Evolutionary conservation across 2,888 invertebrate species (phyloP).

Genomic region (Hedya salicella): DNA sequence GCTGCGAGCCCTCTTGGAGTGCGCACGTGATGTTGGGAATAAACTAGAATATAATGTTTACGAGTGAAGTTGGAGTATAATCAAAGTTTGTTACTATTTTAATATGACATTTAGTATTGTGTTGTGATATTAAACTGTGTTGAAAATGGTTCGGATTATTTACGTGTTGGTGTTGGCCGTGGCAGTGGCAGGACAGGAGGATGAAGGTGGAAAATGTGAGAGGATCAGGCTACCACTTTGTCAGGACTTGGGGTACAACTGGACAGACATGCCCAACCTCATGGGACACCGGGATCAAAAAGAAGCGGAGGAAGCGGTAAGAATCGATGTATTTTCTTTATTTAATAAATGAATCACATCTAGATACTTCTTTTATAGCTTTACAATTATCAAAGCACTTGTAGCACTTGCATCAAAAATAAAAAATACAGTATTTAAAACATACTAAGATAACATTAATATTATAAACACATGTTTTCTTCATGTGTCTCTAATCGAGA

Average conservation of each 20-base stretch:
- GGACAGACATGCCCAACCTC: conserved; percentile 94
- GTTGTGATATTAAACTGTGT: conserved; percentile 55
- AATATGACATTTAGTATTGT: conserved; percentile 60
- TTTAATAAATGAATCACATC: not conserved
- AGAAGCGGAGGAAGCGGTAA: conserved; percentile 92
- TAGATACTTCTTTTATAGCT: not conserved
- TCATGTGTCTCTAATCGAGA: too few species aligned
- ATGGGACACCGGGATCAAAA: conserved; percentile 92
- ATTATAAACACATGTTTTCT: too few species aligned
- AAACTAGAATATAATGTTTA: conserved; percentile 62
- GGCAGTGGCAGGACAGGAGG: conserved; percentile 72
- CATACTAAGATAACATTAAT: too few species aligned
- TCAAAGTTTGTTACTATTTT: conserved; percentile 35
- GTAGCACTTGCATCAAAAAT: too few species aligned
- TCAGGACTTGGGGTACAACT: conserved; percentile 93
- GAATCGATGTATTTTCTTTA: conserved; percentile 43
- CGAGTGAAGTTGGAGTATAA: conserved; percentile 58
- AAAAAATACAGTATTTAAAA: too few species aligned
- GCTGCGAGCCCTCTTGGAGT: conserved; percentile 55
- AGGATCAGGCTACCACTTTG: conserved; percentile 92
- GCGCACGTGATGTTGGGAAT: conserved; percentile 55
- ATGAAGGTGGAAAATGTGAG: conserved; percentile 88
- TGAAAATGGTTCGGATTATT: conserved; percentile 75
- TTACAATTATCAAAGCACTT: too few species aligned
- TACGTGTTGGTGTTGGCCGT: conserved; percentile 65